A percentile compares a stretch with the other conserved stretches of the same genome.
phyloP scores from a whole-genome alignment of 1,140 invertebrate species.

The Eriocheir sinensis region DNA sequence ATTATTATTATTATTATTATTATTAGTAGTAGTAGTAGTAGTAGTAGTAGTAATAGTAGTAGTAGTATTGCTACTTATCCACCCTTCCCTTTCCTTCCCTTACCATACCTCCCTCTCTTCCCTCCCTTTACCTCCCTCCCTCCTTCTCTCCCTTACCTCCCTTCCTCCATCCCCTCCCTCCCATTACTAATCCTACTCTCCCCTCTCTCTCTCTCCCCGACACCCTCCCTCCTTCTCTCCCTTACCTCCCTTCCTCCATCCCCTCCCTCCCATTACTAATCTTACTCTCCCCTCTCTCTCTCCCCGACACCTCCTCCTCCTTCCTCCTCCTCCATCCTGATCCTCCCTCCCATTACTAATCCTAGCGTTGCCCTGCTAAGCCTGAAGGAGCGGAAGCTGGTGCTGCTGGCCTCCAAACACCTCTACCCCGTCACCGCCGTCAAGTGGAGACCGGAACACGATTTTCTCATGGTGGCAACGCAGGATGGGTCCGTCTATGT shows the following conservation, averaged over 20 bases:
- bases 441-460: constrained; percentile 98
- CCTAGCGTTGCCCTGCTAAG: constrained; percentile 97
- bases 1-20: too few relatives aligned
- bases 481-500: constrained; percentile 98
- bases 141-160: too few relatives aligned
- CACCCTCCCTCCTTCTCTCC: too few relatives aligned
- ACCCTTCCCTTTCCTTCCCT: too few relatives aligned
- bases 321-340: constrained; percentile 98
- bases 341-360: too few relatives aligned
- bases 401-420: constrained; percentile 97
- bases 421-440: constrained; percentile 97
- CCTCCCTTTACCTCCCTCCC: background rate
- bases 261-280: background rate
- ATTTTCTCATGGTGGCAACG: constrained; percentile 99
- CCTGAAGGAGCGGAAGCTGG: constrained; percentile 96
- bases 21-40: too few relatives aligned
- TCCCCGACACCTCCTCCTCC: constrained; percentile 98
- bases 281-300: constrained; percentile 86
- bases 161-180: too few relatives aligned
- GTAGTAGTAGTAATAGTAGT: background rate
- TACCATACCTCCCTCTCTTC: too few relatives aligned
- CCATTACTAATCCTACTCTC: too few relatives aligned
- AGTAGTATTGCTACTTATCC: background rate
- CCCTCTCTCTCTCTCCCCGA: too few relatives aligned
- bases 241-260: too few relatives aligned